These are phyloP conservation scores for Alsophila aescularia DNA, from an alignment of 2,888 invertebrate species.

Conservation along the genomic window DNA sequence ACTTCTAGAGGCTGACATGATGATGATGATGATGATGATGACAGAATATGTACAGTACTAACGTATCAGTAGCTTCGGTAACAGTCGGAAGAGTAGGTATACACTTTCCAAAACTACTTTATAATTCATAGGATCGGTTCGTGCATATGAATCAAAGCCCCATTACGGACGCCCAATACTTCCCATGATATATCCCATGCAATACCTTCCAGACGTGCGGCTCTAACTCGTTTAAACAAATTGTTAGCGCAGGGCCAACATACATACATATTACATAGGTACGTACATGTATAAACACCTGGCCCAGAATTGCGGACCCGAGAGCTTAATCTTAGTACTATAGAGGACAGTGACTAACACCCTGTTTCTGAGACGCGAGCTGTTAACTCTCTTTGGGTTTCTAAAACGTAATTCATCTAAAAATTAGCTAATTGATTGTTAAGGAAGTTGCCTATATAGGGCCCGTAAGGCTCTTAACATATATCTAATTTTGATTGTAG, in stretches of 20 bases:
- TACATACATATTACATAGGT: conserved; percentile 19
- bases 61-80: too few species aligned
- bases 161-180: conserved; percentile 26
- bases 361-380: too few species aligned
- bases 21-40: too few species aligned
- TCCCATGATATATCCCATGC: conserved; percentile 37
- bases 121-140: conserved; percentile 13
- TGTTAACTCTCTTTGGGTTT: too few species aligned
- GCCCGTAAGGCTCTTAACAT: too few species aligned
- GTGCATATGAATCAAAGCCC: conserved; percentile 18
- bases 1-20: too few species aligned
- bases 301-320: conserved; percentile 23
- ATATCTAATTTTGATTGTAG: too few species aligned
- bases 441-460: too few species aligned
- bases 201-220: conserved; percentile 34
- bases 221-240: conserved; percentile 43
- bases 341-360: conserved; percentile 6
- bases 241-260: conserved; percentile 40
- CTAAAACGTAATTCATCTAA: too few species aligned
- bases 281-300: conserved; percentile 33
- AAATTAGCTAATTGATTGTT: too few species aligned
- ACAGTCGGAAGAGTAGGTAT: neutral
- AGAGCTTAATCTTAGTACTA: conserved; percentile 38
- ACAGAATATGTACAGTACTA: too few species aligned
- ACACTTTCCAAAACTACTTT: conserved; percentile 10